A percentile compares a stretch with the other conserved stretches of the same genome.
These are phyloP conservation scores for Gorsachius magnificus DNA, from an alignment of 2,797 vertebrate genomes.

Conservation along the genomic window DNA sequence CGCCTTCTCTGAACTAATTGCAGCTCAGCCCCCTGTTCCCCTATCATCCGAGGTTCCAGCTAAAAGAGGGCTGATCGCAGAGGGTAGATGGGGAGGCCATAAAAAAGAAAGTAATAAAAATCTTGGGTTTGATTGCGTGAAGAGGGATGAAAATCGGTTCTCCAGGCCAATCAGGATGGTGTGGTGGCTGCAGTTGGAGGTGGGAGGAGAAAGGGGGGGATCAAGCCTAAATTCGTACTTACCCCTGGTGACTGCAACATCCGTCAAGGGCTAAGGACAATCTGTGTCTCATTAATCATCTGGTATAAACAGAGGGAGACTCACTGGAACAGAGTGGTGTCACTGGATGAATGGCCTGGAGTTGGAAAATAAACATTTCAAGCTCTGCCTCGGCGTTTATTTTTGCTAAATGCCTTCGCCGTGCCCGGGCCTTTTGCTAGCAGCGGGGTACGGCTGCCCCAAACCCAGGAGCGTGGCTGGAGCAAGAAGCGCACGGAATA, in stretches of 20 bases:
- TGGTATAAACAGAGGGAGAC: conserved; percentile 36
- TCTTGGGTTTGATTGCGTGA: not conserved
- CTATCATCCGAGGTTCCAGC: not conserved
- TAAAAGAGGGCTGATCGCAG: not conserved
- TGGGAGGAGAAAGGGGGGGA: not conserved
- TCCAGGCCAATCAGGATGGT: not conserved
- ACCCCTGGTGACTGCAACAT: not conserved
- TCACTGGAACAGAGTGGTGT: not conserved
- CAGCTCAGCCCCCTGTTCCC: not conserved
- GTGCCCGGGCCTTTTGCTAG: not conserved
- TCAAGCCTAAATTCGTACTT: not conserved
- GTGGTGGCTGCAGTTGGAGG: not conserved
- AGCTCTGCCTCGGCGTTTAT: conserved; percentile 9
- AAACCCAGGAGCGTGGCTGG: not conserved
- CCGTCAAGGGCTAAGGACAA: conserved; percentile 9
- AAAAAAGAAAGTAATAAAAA: not conserved
- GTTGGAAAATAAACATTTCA: conserved; percentile 67
- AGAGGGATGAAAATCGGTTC: not conserved
- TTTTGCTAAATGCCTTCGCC: conserved; percentile 22
- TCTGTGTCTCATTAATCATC: conserved; percentile 52
- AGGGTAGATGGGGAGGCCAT: not conserved
- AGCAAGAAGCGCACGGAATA: rapidly evolving
- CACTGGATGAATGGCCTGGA: conserved; percentile 24
- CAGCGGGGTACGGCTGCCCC: not conserved
- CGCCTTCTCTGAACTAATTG: not conserved